Evolutionary conservation across 2,113 vertebrate species (phyloP).

Genomic region (Excalfactoria chinensis): DNA sequence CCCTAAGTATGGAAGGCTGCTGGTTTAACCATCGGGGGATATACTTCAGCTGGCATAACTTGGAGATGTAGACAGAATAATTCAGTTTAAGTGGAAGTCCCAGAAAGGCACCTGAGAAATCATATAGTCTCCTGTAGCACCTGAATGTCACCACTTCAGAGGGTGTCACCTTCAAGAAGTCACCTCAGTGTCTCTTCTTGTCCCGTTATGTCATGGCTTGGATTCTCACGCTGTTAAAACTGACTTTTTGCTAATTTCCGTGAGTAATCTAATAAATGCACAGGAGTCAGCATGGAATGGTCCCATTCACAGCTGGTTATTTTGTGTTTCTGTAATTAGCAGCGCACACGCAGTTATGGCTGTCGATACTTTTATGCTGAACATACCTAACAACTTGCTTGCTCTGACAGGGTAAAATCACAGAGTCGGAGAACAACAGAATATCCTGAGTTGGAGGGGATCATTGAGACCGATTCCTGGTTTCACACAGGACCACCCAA

Average conservation of each 20-base stretch:
- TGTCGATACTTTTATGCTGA: conserved; percentile 46
- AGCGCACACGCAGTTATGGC: neutral
- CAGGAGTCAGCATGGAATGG: conserved; percentile 32
- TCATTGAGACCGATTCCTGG: neutral
- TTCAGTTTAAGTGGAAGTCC: neutral
- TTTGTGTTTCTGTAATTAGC: conserved; percentile 46
- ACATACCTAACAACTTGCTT: neutral
- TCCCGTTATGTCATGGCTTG: neutral
- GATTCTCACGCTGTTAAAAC: neutral
- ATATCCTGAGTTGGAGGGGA: neutral
- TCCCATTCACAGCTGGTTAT: conserved; percentile 54
- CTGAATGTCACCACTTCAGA: neutral
- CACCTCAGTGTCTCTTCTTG: neutral
- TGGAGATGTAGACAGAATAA: neutral
- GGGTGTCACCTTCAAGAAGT: neutral
- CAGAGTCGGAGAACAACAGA: neutral
- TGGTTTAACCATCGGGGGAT: neutral
- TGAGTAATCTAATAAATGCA: conserved; percentile 55
- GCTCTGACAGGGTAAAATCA: neutral
- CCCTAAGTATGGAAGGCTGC: neutral
- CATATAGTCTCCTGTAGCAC: neutral
- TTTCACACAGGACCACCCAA: neutral
- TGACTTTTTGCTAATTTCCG: conserved; percentile 29
- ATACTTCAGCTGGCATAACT: neutral
- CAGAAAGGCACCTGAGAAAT: neutral